phyloP scores from a whole-genome alignment of 2,797 vertebrate genomes.

The Tragelaphus oryx region DNA sequence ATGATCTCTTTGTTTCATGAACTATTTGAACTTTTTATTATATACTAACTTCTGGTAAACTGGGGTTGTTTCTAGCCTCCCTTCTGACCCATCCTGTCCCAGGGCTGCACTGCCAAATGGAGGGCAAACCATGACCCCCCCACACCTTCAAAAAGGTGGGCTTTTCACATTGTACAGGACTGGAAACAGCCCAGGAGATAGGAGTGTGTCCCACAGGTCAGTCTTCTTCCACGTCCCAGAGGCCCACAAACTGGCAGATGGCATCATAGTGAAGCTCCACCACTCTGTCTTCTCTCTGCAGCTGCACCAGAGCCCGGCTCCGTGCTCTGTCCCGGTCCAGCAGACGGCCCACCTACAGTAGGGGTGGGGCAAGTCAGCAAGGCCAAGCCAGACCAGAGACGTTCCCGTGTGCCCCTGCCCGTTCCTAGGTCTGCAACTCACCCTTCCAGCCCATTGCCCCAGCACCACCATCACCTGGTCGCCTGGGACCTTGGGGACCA shows the following conservation, averaged over 20 bases:
- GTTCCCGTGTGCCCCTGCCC: not conserved
- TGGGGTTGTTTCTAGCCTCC: not conserved
- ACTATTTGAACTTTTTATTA: constrained; percentile 54
- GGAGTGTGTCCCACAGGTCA: not conserved
- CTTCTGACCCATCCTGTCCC: not conserved
- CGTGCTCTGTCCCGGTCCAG: constrained; percentile 85
- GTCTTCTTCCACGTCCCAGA: constrained; percentile 58
- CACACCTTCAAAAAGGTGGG: not conserved
- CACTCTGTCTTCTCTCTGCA: constrained; percentile 83
- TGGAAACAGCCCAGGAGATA: not conserved
- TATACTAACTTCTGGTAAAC: not conserved
- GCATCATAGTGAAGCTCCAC: constrained; percentile 88
- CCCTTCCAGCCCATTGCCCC: constrained; percentile 77
- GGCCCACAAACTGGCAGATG: constrained; percentile 91
- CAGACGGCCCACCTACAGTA: constrained; percentile 87
- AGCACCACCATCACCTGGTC: constrained; percentile 80
- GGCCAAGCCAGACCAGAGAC: not conserved
- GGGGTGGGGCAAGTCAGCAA: not conserved
- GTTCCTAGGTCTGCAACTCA: constrained; percentile 55
- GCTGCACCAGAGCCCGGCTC: constrained; percentile 88
- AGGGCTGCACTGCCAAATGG: not conserved
- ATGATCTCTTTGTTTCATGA: not conserved
- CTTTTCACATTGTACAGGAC: not conserved
- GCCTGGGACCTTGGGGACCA: constrained; percentile 85
- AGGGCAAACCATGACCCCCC: not conserved